Base-by-base conservation (phyloP, 1,140 invertebrate genomes). In the Anoplophora glabripennis region DNA sequence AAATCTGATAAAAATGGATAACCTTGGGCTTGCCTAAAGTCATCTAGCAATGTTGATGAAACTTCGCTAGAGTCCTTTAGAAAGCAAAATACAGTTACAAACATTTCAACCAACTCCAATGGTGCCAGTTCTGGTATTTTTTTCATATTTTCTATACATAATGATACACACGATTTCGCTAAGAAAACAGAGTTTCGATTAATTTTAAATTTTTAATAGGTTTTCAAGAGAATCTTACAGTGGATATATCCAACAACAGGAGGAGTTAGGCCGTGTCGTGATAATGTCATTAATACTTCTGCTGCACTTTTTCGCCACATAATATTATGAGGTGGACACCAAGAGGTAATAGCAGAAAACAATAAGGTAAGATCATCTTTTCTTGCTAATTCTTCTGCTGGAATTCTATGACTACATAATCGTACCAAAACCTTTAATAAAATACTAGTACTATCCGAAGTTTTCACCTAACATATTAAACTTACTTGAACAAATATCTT, bases 31-130 rank as follows among this genome's bases (percentile, higher is more conserved):
- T 89, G 85, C 60, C 90, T 85, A 79, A 99, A 99, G 78, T 99
- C 96, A 76, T 99, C 96, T 62, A 99, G 76, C 60, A 99, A 80
- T 64, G 89, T 86, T 77, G 96, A 93, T 57, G 94, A 96, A 51
- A 96, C 89, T 76, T 96, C 94, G 78, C 94, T 94, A n/a, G 95
- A 98, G 75, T 98, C 95, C 81, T 98, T 98, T 47, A 99, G 82
- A 76, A 99, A 96, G 81, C 95, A 98, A 79, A 99, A 97, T 33
- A 98, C 88, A 10, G 94, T 95, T 34, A 96, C 93, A 80, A 99
- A 96, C 94, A 99, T 98, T 80, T 98, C 94, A 10, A 97, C 93
- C 61, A 97, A 87, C 80, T 99, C 95, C 68, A 96, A 79, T n/a
- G 93, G 93, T 61, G 90, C 90, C 67, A 97, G 79, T 76, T 96